Percentiles rank a stretch among this genome's conserved stretches.
phyloP scores from a whole-genome alignment of 2,113 vertebrate genomes.

The Noturus placidus region DNA sequence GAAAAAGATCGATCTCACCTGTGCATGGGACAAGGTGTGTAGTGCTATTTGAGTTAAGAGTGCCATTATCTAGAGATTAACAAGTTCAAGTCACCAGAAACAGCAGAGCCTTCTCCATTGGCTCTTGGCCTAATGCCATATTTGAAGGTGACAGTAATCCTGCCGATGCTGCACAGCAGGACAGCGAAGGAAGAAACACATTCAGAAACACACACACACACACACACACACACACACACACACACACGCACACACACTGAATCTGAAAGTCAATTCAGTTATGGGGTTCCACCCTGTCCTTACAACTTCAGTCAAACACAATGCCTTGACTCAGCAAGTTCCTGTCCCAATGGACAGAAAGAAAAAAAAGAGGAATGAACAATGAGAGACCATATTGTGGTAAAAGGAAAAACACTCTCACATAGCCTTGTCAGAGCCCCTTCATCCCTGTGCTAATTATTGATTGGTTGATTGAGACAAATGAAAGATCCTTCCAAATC shows the following conservation, averaged over 20 bases:
- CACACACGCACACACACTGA: constrained; percentile 47
- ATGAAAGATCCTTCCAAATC: constrained; percentile 89
- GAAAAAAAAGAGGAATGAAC: constrained; percentile 62
- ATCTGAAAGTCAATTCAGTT: constrained; percentile 73
- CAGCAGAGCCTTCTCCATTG: constrained; percentile 74
- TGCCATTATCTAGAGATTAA: constrained; percentile 74
- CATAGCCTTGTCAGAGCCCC: constrained; percentile 82
- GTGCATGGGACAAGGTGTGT: constrained; percentile 59
- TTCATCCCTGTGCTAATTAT: constrained; percentile 87
- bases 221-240: constrained; percentile 31
- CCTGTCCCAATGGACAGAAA: constrained; percentile 74
- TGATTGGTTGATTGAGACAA: constrained; percentile 95
- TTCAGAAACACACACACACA: constrained; percentile 23
- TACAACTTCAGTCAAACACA: constrained; percentile 80
- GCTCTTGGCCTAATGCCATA: constrained; percentile 74
- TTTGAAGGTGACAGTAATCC: constrained; percentile 82
- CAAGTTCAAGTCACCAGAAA: constrained; percentile 68
- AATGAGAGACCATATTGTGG: neutral
- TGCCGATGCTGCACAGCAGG: constrained; percentile 82
- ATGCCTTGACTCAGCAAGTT: constrained; percentile 97
- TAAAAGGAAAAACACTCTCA: constrained; percentile 66
- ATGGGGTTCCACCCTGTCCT: constrained; percentile 74
- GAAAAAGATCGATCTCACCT: constrained; percentile 47
- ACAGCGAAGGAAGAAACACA: constrained; percentile 52
- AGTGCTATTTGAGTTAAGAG: constrained; percentile 66